Base-by-base conservation (phyloP, 2,797 vertebrate genomes). In the Bovichtus diacanthus region DNA sequence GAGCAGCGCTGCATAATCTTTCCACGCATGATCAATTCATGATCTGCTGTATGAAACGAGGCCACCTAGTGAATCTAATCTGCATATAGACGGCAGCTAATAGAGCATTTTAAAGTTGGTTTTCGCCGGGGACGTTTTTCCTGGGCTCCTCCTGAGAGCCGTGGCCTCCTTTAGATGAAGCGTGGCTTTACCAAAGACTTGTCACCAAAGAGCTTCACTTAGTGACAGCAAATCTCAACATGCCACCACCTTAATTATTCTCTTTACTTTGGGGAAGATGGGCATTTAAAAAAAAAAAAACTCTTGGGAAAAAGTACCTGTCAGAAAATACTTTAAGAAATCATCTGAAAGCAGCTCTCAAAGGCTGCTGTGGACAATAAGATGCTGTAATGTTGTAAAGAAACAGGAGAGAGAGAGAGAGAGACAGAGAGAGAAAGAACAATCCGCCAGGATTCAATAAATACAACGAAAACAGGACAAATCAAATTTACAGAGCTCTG, bases 101-200 rank as follows among this genome's bases (percentile, higher is more conserved):
- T 59, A 10, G 1, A 10, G 23, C 59, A 11, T 60, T 67, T 82
- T 63, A 63, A 58, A 56, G 21, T 62, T 62, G 8, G 8, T 70
- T 54, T 65, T 29, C 10, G 0, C 16, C 11, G 1, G 49, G 44
- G 53, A 62, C 47, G 63, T 15, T 76, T 56, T 61, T 21, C 47
- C 29, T 16, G 50, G 18, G 65, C 49, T 60, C 3, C 60, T 74
- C 70, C 60, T 15, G 72, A 44, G 77, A 80, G 49, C 46, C 1
- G 56, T 44, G 70, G 56, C 80, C 73, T 78, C 62, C 19, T 81
- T 81, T 59, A 74, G 36, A 78, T 23, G 53, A 67, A 41, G 49
- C 21, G 0, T 1, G 15, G 44, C 27, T 63, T 47, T 18, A 51
- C 31, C 49, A 6, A 12, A 73, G 7, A 12, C 51, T 53, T 41